Evolutionary conservation across 2,797 vertebrate species (phyloP), one percentile per base, ranked within the genome.

Genomic region (Danio jaintianensis): DNA sequence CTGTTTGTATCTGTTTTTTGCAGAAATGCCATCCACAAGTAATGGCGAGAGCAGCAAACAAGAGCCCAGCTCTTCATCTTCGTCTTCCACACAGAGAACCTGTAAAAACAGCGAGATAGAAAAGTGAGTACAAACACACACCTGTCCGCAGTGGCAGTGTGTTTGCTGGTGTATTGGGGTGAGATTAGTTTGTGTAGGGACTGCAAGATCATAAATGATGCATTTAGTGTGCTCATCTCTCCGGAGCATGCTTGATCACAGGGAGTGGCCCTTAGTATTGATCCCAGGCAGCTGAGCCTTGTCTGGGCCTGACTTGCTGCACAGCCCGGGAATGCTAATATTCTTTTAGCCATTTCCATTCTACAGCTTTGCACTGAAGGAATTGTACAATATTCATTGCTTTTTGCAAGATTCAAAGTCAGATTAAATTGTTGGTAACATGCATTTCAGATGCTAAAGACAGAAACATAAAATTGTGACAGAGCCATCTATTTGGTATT

Each of bases 11-110:
- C 83, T 83, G 70, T 81, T 38, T 84, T 70, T 59, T 69, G 67
- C 90, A 99, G 98, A 99, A 93, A 98, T 99, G 97, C 98, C 98
- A 55, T 99, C 98, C 63, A 99, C 98, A 38, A 99, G 98, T 95
- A 99, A 98, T 2, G 96, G 97, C 0, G 98, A 99, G 88, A 94
- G 96, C 94, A 97, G 95, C 94, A 99, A 98, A 90, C 96, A 95
- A 77, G 98, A 99, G 84, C 92, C 95, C 83, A 95, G 95, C 92
- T 95, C 96, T 86, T 96, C 96, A 83, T 97, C 96, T 59, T 81
- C 79, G 93, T 95, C 92, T 93, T 96, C 93, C 89, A 94, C 86
- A 92, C 94, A 93, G 6, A 92, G 94, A 84, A 95, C 94, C 84
- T 95, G 94, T 91, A 95, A 95, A 94, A 95, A 95, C 92, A 95